A percentile compares a stretch with the other conserved stretches of the same genome.
These are phyloP conservation scores for Hydrolagus affinis DNA, from an alignment of 2,113 vertebrate genomes.

Conservation along the genomic window DNA sequence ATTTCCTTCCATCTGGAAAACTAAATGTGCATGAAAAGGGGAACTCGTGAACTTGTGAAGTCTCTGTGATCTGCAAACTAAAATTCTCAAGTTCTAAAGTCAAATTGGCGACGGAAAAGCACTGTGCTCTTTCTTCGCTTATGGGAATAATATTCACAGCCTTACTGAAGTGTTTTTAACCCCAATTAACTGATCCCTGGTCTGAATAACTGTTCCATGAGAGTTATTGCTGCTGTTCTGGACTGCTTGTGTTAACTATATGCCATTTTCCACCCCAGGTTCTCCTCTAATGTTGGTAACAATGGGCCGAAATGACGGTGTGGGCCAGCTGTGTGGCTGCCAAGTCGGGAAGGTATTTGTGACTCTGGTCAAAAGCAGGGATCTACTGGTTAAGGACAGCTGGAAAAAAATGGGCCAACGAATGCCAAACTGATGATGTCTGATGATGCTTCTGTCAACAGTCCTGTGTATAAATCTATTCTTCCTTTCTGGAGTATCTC, in stretches of 20 bases:
- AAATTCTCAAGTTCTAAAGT: not conserved
- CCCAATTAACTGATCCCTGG: too few species aligned
- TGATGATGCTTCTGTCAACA: not conserved
- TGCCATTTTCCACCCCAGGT: constrained; percentile 50
- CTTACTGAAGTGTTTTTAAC: not conserved
- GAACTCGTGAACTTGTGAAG: too few species aligned
- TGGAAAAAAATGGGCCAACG: constrained; percentile 77
- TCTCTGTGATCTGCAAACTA: too few species aligned
- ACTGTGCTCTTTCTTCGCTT: not conserved
- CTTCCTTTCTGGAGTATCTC: not conserved
- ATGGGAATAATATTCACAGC: not conserved
- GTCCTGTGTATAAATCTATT: constrained; percentile 18
- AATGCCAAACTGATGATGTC: constrained; percentile 8
- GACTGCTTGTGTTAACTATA: too few species aligned
- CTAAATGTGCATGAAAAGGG: too few species aligned
- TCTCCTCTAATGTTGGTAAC: constrained; percentile 74
- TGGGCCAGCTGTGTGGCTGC: constrained; percentile 71
- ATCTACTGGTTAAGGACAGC: constrained; percentile 74
- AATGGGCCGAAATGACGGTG: constrained; percentile 74
- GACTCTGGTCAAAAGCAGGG: constrained; percentile 63
- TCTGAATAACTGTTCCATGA: not conserved
- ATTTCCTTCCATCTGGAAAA: too few species aligned
- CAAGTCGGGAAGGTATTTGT: constrained; percentile 66
- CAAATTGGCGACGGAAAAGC: not conserved
- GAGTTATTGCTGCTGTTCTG: not conserved